phyloP scores from a whole-genome alignment of 2,113 vertebrate genomes.

The Podilymbus podiceps region DNA sequence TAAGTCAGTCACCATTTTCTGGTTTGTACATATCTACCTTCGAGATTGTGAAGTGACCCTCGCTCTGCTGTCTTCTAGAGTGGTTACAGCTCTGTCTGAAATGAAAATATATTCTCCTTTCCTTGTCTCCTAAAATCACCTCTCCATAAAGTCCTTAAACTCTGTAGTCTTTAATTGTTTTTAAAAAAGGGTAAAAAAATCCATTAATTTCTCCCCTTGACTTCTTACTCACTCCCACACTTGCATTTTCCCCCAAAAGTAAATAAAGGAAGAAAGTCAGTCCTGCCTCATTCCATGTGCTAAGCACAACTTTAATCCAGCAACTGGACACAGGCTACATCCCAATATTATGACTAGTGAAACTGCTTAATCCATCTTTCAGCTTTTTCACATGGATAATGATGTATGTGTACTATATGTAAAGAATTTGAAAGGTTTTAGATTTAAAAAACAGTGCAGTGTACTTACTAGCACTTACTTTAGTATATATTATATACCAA shows the following conservation, averaged over 20 bases:
- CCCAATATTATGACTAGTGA: background rate
- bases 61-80: background rate
- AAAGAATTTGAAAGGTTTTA: background rate
- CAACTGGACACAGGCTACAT: background rate
- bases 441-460: background rate
- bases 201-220: background rate
- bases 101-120: background rate
- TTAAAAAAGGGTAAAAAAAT: background rate
- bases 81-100: background rate
- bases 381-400: background rate
- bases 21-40: background rate
- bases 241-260: background rate
- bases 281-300: background rate
- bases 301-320: background rate
- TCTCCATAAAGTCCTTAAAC: background rate
- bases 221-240: background rate
- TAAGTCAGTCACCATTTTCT: background rate
- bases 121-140: background rate
- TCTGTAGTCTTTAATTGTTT: background rate
- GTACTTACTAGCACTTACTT: background rate
- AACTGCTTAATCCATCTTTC: background rate
- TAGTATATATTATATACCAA: too few relatives aligned
- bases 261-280: background rate
- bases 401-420: background rate
- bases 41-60: background rate